phyloP scores from a whole-genome alignment of 2,797 vertebrate species.

The Cichlasoma orientale region DNA sequence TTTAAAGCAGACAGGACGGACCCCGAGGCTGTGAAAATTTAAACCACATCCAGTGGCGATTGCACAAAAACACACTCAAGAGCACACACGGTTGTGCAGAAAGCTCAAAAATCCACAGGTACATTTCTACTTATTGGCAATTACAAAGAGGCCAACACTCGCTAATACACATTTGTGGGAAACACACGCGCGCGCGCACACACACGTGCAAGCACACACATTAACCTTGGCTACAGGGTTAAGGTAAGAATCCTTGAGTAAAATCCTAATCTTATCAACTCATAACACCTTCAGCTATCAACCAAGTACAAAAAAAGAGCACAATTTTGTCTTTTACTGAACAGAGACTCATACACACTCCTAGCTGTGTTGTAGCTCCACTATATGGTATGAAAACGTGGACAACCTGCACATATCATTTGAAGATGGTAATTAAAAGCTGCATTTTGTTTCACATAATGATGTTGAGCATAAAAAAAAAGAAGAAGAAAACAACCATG shows the following conservation, averaged over 20 bases:
- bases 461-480: background rate
- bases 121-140: conserved; percentile 20
- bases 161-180: background rate
- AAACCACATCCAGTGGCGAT: conserved; percentile 28
- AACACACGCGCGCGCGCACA: background rate
- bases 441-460: background rate
- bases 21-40: conserved; percentile 40
- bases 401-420: too few species aligned
- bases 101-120: background rate
- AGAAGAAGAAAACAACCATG: background rate
- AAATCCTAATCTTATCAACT: conserved; percentile 13
- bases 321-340: background rate
- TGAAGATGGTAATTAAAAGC: too few species aligned
- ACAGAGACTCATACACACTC: background rate
- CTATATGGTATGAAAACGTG: background rate
- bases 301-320: background rate
- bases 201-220: background rate
- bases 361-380: background rate
- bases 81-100: background rate
- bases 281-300: background rate
- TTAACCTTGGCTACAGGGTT: conserved; percentile 4
- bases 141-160: conserved; percentile 15
- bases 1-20: conserved; percentile 34
- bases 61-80: background rate
- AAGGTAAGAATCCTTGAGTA: background rate